Base-by-base conservation (phyloP, 2,113 vertebrate genomes). In the Orthochromis malagaraziensis region DNA sequence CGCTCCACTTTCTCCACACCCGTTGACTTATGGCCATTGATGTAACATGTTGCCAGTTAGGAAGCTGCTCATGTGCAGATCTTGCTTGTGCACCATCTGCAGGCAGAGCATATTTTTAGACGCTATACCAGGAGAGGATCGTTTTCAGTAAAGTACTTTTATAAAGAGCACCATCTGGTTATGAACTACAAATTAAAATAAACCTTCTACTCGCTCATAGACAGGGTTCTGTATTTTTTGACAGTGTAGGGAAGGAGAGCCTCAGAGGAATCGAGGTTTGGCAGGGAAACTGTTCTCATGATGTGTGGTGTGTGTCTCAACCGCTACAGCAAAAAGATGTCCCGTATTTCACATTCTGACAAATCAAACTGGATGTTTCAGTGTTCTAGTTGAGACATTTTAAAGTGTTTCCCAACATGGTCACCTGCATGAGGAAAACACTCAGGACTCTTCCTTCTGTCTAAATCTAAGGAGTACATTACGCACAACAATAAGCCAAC, bases 1-100 rank as follows among this genome's bases (percentile, higher is more conserved):
- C 33, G 16, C 86, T 88, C 80, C 58, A 70, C 82, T 55, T 85
- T 57, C 63, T 33, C 84, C 83, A 21, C 21, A 88, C 79, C 73
- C 24, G 80, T 58, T 91, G 89, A 92, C 85, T 90, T 87, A 88
- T 84, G 91, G 75, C 84, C 84, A 26, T 11, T 19, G 33, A 84
- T 77, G 84, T 63, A 82, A 84, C 85, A 47, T 24, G 77, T 79
- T 86, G 31, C 81, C 84, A 57, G 80, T 89, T 63, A 75, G 68
- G 58, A 47, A 29, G 42, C 47, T 33, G 42, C 31, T 65, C 33
- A 51, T 81, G 65, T 68, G 40, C 40, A 77, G 12, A 80, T 29
- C 33, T 8, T 47, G 40, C 40, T 29, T 35, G 35, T n/a, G 17
- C 38, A 85, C 51, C 42, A 83, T 90, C 80, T 26, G 26, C 14